phyloP scores from a whole-genome alignment of 37 sponge, comb jelly and placozoan genomes.

The Halisarca cf. caerulea region DNA sequence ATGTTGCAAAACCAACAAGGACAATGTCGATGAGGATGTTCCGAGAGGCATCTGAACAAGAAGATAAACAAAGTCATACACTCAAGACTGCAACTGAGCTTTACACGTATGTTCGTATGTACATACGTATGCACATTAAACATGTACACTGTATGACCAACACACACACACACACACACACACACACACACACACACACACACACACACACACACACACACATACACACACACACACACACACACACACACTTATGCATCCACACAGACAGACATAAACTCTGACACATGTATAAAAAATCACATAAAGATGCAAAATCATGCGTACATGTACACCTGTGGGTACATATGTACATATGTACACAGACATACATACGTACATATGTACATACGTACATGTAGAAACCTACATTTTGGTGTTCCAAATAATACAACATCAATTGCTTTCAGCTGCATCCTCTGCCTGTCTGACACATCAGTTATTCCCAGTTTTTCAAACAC shows the following conservation, averaged over 20 bases:
- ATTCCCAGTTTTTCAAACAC: slow-evolving; percentile 41
- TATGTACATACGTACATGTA: background rate
- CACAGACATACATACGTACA: background rate
- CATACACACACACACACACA: too few relatives aligned
- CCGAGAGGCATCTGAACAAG: background rate
- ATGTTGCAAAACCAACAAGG: background rate
- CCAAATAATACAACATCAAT: slow-evolving; percentile 94
- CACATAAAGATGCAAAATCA: background rate
- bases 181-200: too few relatives aligned
- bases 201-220: too few relatives aligned
- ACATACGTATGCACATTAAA: too few relatives aligned
- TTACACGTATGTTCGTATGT: too few relatives aligned
- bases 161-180: too few relatives aligned
- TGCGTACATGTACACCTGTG: background rate
- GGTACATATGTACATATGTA: background rate
- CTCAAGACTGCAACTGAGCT: background rate
- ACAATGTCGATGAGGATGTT: slow-evolving; percentile 30
- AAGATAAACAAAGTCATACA: background rate
- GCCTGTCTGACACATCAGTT: slow-evolving; percentile 70
- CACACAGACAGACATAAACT: too few relatives aligned
- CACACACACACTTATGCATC: too few relatives aligned
- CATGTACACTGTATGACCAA: too few relatives aligned
- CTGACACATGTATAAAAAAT: too few relatives aligned
- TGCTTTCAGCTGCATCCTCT: slow-evolving; percentile 85
- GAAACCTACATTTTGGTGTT: slow-evolving; percentile 32